phyloP scores from a whole-genome alignment of 1,140 invertebrate genomes.

The Linepithema humile region DNA sequence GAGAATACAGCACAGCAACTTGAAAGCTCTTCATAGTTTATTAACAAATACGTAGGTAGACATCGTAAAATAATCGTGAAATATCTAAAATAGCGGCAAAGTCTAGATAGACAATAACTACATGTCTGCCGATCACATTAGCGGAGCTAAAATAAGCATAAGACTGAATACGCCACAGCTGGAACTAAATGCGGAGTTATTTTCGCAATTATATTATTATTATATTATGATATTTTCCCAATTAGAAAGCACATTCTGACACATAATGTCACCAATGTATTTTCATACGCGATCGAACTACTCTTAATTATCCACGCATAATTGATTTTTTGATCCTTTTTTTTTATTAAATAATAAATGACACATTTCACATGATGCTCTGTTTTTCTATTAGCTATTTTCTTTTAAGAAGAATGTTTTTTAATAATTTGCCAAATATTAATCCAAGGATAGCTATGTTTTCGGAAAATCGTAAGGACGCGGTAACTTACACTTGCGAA shows the following conservation, averaged over 20 bases:
- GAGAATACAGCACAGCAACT: neutral
- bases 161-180: neutral
- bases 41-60: neutral
- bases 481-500: neutral
- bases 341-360: too few relatives aligned
- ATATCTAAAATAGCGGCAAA: neutral
- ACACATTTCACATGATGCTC: neutral
- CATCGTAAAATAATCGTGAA: constrained; percentile 3
- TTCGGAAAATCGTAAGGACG: neutral
- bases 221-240: neutral
- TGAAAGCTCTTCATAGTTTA: neutral
- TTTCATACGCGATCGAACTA: neutral
- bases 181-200: neutral
- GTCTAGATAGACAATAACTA: neutral
- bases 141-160: neutral
- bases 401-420: neutral
- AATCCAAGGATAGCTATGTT: neutral
- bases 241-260: neutral
- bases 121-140: neutral
- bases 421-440: neutral
- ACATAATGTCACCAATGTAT: neutral
- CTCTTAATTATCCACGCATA: neutral
- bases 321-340: too few relatives aligned
- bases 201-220: neutral
- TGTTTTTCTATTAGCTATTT: neutral